phyloP scores from a whole-genome alignment of 2,888 invertebrate species.

The Melipona beecheii region DNA sequence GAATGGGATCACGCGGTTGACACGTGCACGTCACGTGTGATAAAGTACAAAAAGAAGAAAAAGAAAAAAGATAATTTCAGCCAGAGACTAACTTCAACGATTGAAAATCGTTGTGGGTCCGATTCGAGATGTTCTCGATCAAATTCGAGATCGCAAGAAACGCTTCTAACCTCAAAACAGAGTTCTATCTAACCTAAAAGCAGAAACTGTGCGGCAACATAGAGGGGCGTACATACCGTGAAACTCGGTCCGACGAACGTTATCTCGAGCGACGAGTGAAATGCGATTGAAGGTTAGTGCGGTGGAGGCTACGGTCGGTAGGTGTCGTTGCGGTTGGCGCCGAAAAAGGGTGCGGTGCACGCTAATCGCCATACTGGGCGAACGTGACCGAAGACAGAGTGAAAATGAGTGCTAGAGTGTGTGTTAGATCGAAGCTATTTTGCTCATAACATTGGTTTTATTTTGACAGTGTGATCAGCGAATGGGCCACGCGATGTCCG shows the following conservation, averaged over 20 bases:
- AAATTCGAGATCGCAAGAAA: neutral
- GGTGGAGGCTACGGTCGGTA: neutral
- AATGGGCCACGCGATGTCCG: slow-evolving; percentile 72
- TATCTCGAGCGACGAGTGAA: neutral
- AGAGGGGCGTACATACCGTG: neutral
- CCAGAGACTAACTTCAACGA: neutral
- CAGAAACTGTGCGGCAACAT: neutral
- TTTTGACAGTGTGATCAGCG: slow-evolving; percentile 77
- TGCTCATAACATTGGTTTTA: slow-evolving; percentile 78
- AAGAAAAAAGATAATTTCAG: too few species aligned
- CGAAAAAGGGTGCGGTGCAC: slow-evolving; percentile 74
- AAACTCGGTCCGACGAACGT: neutral
- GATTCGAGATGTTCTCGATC: neutral
- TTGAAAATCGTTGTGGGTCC: neutral
- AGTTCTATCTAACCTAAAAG: too few species aligned
- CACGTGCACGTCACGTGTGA: neutral
- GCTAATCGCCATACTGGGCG: slow-evolving; percentile 76
- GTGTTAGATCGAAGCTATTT: slow-evolving; percentile 77
- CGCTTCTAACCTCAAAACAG: neutral
- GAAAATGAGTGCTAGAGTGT: slow-evolving; percentile 80
- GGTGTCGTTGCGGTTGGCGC: slow-evolving; percentile 32
- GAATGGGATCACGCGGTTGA: slow-evolving; percentile 17
- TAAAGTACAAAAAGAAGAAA: neutral
- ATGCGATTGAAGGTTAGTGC: neutral
- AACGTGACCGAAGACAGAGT: slow-evolving; percentile 79